These are phyloP conservation scores for Lasioglossum lativentre DNA, from an alignment of 2,888 invertebrate species.

Conservation along the genomic window DNA sequence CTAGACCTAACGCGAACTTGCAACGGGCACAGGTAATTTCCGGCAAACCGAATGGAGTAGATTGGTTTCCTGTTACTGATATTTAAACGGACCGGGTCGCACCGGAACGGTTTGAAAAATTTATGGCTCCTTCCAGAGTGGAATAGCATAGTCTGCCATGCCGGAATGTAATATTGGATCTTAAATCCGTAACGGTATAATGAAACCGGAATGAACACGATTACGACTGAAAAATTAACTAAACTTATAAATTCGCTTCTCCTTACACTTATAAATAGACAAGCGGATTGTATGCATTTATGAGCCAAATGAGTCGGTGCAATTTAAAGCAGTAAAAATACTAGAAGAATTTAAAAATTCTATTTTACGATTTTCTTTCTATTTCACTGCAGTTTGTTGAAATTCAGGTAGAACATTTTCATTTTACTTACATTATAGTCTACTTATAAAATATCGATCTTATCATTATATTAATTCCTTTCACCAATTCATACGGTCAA, in stretches of 20 bases:
- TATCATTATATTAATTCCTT: not conserved
- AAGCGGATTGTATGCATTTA: too few species aligned
- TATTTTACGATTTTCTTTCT: too few species aligned
- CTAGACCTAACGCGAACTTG: conserved; percentile 67
- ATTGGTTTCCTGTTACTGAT: conserved; percentile 77
- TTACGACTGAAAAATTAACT: not conserved
- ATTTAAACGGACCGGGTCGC: conserved; percentile 71
- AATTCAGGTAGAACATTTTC: too few species aligned
- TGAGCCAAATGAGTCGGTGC: too few species aligned
- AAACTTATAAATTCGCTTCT: not conserved
- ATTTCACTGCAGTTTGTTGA: too few species aligned
- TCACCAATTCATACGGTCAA: not conserved
- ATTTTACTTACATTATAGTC: too few species aligned
- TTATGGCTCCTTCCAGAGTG: conserved; percentile 58
- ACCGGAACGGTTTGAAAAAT: conserved; percentile 67
- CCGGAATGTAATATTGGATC: conserved; percentile 58
- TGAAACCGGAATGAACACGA: not conserved
- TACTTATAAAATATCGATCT: not conserved
- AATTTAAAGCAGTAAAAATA: too few species aligned
- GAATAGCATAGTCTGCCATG: conserved; percentile 28
- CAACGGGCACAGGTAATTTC: conserved; percentile 75
- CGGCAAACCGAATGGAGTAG: conserved; percentile 73
- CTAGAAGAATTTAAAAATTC: too few species aligned
- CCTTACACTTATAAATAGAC: too few species aligned
- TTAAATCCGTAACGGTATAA: conserved; percentile 51